Conservation (phyloP, 2,113 vertebrate genomes). For the Perognathus longimembris region DNA sequence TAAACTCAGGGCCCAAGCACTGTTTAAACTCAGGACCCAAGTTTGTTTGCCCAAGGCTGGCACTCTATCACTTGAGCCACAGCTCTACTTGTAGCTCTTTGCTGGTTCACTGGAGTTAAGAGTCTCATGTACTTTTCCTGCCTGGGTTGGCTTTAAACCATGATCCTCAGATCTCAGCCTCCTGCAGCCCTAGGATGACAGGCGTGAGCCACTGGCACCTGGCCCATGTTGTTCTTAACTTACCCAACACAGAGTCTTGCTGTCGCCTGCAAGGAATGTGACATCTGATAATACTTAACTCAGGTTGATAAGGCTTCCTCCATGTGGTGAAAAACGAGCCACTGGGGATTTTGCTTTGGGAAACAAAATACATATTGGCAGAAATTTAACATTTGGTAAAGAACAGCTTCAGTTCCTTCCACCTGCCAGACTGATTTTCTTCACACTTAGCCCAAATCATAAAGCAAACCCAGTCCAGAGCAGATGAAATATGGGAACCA, state of each 20-base stretch:
- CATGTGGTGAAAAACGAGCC: neutral
- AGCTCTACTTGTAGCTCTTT: no score
- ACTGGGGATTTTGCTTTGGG: neutral
- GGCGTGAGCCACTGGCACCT: no score
- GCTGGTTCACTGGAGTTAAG: no score
- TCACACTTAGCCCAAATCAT: conserved; percentile 47
- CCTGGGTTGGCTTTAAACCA: no score
- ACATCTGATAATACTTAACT: conserved; percentile 48
- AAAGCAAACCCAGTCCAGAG: conserved; percentile 15
- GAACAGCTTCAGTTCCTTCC: conserved; percentile 58
- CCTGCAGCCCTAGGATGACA: no score
- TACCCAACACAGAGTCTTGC: neutral
- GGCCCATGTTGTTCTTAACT: neutral
- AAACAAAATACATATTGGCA: conserved; percentile 63
- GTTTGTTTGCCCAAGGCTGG: no score
- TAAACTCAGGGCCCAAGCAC: no score
- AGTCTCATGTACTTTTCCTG: no score
- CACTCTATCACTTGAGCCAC: no score
- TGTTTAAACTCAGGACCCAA: no score
- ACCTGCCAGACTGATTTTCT: conserved; percentile 42
- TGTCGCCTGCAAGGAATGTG: neutral
- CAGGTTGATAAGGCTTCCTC: neutral
- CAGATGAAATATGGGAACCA: conserved; percentile 62
- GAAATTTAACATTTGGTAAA: conserved; percentile 40
- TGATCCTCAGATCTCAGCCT: no score